Evolutionary conservation across 2,113 vertebrate species (phyloP).

Genomic region (Dromas ardeola): DNA sequence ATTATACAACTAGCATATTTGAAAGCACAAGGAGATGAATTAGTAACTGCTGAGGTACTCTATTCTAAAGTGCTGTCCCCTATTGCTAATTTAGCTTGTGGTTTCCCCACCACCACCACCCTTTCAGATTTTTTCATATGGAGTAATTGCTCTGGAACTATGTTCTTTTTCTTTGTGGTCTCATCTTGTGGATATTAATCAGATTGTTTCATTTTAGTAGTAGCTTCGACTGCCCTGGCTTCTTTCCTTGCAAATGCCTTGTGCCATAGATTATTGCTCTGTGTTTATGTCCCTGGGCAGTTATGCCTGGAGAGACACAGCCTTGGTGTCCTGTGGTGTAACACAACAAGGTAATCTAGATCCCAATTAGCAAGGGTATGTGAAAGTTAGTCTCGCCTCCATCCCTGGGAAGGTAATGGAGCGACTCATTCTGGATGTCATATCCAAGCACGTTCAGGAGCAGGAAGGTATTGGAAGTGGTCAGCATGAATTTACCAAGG

Average conservation of each 20-base stretch:
- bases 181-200: neutral
- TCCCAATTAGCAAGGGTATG: neutral
- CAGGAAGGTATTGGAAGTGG: no score
- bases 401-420: no score
- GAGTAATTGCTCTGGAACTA: neutral
- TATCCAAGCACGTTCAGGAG: no score
- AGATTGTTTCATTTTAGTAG: neutral
- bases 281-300: neutral
- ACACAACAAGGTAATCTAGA: neutral
- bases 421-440: no score
- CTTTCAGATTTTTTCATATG: neutral
- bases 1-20: neutral
- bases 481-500: no score
- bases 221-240: neutral
- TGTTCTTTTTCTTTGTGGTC: neutral
- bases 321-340: neutral
- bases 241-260: neutral
- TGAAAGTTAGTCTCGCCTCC: no score
- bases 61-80: neutral
- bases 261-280: neutral
- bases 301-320: neutral
- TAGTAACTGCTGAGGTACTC: neutral
- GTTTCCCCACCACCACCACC: accelerated
- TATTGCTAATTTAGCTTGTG: neutral
- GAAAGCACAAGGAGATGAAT: neutral